Evolutionary conservation across 2,797 vertebrate species (phyloP), one percentile per base, ranked within the genome.

Genomic region (Ceryle rudis): DNA sequence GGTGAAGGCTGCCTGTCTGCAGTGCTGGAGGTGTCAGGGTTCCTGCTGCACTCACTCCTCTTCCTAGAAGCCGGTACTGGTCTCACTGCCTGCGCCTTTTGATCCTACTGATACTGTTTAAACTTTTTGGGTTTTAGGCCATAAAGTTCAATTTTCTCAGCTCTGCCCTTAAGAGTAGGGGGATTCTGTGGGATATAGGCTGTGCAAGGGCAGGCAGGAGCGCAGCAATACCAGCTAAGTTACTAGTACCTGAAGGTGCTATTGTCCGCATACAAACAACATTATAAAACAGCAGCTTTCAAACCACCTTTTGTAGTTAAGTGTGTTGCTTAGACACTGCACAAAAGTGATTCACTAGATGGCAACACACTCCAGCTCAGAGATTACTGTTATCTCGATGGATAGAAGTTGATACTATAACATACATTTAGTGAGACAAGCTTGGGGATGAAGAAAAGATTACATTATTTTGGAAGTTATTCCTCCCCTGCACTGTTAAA

Each of bases 361-460:
- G 23, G 51, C 25, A 58, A 80, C 52, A 28, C 22, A 4, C 33
- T 28, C 39, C 55, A 39, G 37, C 65, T 58, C 58, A 42, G 58
- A 70, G 9, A 46, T 10, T 26, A 28, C 49, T 51, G 3, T 65
- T 66, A 52, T 9, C 47, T 49, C 31, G 15, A 79, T 11, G 33
- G 41, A 61, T n/a, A 49, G 31, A 75, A 62, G 26, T 29, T 89
- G 29, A 0, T 51, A 39, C 11, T 6, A 1, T 26, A 64, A 71
- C 47, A 66, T 0, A 0, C 0, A 57, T 19, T 73, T 42, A 75
- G 35, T 49, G 73, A 67, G 17, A 71, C 15, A 16, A 0, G 2
- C 16, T 60, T 37, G 4, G 17, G 21, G 44, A 57, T 65, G 8
- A 91, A 85, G 41, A 62, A 93, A 78, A 69, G n/a, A 39, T 22